These are phyloP conservation scores for Hybognathus amarus DNA, from an alignment of 2,797 vertebrate genomes.

Conservation along the genomic window DNA sequence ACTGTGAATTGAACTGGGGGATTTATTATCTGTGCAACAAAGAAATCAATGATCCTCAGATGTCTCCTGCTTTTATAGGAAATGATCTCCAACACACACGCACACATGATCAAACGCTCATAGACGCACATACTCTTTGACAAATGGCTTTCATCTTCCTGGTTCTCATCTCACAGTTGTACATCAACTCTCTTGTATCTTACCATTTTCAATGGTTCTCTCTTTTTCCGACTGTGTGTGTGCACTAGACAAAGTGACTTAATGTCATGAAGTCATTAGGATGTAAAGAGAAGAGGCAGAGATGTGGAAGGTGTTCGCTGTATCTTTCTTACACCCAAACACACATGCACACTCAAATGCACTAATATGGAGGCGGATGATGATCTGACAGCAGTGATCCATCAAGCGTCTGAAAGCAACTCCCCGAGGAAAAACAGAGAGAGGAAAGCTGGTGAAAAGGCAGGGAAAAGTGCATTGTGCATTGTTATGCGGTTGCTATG, in stretches of 20 bases:
- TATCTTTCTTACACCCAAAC: constrained; percentile 14
- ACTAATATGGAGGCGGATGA: constrained; percentile 44
- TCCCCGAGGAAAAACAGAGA: constrained; percentile 9
- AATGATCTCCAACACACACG: constrained; percentile 41
- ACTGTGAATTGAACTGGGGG: constrained; percentile 23
- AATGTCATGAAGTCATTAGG: constrained; percentile 20
- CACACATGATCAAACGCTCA: constrained; percentile 35
- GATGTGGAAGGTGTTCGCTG: constrained; percentile 3
- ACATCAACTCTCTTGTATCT: constrained; percentile 28
- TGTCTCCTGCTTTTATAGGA: constrained; percentile 47
- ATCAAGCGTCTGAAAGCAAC: constrained; percentile 37
- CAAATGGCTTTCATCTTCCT: constrained; percentile 48
- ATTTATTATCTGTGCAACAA: constrained; percentile 54
- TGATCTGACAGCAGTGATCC: constrained; percentile 48
- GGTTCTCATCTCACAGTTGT: constrained; percentile 29
- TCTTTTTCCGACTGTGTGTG: background rate
- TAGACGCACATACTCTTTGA: constrained; percentile 16
- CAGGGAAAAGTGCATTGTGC: background rate
- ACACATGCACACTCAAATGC: constrained; percentile 25
- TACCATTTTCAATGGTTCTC: constrained; percentile 6
- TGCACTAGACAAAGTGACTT: constrained; percentile 12
- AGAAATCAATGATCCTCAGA: constrained; percentile 50
- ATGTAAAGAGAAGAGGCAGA: constrained; percentile 10
- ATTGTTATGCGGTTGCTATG: background rate
- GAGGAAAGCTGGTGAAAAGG: constrained; percentile 1